phyloP scores from a whole-genome alignment of 2,888 invertebrate species.

The Hemaris fuciformis region DNA sequence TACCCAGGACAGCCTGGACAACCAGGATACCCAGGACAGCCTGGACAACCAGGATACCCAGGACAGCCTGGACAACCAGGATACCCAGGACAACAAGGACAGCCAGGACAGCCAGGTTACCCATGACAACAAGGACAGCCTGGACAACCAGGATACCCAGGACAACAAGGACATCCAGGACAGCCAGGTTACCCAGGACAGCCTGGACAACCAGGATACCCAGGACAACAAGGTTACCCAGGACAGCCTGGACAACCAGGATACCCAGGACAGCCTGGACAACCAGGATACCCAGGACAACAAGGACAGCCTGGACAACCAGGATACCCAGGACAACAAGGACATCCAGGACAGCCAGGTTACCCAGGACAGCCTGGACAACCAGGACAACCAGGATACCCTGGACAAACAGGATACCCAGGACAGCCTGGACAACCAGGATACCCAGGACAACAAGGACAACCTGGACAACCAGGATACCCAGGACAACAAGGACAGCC shows the following conservation, averaged over 20 bases:
- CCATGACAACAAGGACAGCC: too few species aligned
- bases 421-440: conserved; percentile 28
- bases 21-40: conserved; percentile 54
- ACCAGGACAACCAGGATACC: too few species aligned
- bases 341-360: too few species aligned
- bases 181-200: conserved; percentile 26
- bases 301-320: too few species aligned
- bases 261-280: conserved; percentile 36
- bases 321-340: too few species aligned
- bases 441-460: conserved; percentile 27
- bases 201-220: conserved; percentile 40
- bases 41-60: conserved; percentile 37
- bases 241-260: conserved; percentile 31
- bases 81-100: conserved; percentile 19
- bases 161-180: too few species aligned
- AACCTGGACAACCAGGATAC: conserved; percentile 28
- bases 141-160: too few species aligned
- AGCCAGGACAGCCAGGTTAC: too few species aligned
- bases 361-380: too few species aligned
- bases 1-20: conserved; percentile 48
- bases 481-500: too few species aligned
- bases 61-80: conserved; percentile 43
- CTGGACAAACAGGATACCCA: conserved; percentile 26
- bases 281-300: conserved; percentile 31
- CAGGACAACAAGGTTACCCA: conserved; percentile 61